These are phyloP conservation scores for Pristionchus arcanus DNA, from an alignment of 2,888 invertebrate genomes.

Conservation along the genomic window DNA sequence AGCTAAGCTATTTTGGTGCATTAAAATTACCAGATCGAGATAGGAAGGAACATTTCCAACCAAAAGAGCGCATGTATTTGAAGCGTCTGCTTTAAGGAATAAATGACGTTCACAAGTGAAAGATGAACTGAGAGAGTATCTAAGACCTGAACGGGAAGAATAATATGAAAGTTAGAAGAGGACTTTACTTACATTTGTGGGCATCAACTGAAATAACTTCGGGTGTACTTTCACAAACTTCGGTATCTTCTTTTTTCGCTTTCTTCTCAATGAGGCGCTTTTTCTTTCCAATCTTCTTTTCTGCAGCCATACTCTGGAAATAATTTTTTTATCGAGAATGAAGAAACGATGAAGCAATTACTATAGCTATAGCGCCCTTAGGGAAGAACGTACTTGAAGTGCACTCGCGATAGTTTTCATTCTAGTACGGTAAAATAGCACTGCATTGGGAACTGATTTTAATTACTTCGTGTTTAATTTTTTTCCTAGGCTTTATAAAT, in stretches of 20 bases:
- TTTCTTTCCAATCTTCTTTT: slow-evolving; percentile 36
- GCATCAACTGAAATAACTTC: background rate
- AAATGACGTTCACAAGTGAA: slow-evolving; percentile 45
- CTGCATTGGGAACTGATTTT: too few relatives aligned
- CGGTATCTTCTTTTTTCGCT: background rate
- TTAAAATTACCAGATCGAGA: slow-evolving; percentile 20
- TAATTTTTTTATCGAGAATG: background rate
- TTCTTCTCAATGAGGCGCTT: background rate
- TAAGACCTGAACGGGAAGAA: background rate
- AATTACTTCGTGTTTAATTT: too few relatives aligned
- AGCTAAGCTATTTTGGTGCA: background rate
- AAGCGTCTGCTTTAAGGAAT: slow-evolving; percentile 50
- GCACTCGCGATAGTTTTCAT: too few relatives aligned
- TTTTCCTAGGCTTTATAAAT: too few relatives aligned
- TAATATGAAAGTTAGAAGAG: background rate
- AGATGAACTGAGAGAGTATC: slow-evolving; percentile 19
- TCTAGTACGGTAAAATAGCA: too few relatives aligned
- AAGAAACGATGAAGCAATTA: too few relatives aligned
- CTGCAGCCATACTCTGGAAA: slow-evolving; percentile 6
- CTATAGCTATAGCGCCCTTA: too few relatives aligned
- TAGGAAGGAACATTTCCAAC: slow-evolving; percentile 52
- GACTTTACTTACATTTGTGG: slow-evolving; percentile 40
- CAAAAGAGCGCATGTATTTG: slow-evolving; percentile 23
- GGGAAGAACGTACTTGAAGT: too few relatives aligned
- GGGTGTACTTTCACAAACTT: background rate